These are phyloP conservation scores for Chrysaora quinquecirrha DNA, from an alignment of 30 jellyfish, hydroid and myxozoan genomes.

Conservation along the genomic window DNA sequence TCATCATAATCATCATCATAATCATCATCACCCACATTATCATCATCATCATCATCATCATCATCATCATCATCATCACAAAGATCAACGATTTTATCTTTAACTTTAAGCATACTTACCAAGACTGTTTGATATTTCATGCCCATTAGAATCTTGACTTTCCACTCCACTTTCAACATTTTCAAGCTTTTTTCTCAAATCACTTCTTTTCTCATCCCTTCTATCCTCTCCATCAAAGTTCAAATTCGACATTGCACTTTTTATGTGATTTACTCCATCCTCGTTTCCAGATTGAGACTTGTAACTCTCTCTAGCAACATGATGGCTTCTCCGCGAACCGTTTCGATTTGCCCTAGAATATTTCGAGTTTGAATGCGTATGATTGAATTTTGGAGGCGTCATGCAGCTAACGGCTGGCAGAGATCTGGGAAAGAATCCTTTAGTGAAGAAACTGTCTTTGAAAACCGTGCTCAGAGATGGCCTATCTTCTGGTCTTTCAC, in stretches of 20 bases:
- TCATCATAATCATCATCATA: too few species aligned
- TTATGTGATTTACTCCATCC: constrained; percentile 63
- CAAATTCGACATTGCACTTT: constrained; percentile 76
- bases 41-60: too few species aligned
- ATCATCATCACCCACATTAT: too few species aligned
- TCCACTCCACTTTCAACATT: constrained; percentile 93
- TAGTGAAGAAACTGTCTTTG: constrained; percentile 90
- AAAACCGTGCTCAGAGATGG: constrained; percentile 81
- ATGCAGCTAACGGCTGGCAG: constrained; percentile 93
- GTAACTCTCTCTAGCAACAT: constrained; percentile 30
- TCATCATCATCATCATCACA: too few species aligned
- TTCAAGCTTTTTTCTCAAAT: constrained; percentile 30
- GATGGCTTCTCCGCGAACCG: constrained; percentile 12
- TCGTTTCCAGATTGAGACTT: constrained; percentile 57
- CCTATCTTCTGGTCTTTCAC: constrained; percentile 96
- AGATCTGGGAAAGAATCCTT: constrained; percentile 93
- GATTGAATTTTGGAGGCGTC: constrained; percentile 95
- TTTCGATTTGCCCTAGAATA: constrained; percentile 20
- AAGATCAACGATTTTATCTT: too few species aligned
- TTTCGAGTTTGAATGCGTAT: constrained; percentile 55
- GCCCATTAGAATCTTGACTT: constrained; percentile 93
- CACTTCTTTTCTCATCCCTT: constrained; percentile 26
- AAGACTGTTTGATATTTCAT: constrained; percentile 62
- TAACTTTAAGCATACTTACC: constrained; percentile 58
- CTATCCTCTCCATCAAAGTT: constrained; percentile 61